Base-by-base conservation (phyloP, 1,140 invertebrate genomes). In the Drosophila saltans region DNA sequence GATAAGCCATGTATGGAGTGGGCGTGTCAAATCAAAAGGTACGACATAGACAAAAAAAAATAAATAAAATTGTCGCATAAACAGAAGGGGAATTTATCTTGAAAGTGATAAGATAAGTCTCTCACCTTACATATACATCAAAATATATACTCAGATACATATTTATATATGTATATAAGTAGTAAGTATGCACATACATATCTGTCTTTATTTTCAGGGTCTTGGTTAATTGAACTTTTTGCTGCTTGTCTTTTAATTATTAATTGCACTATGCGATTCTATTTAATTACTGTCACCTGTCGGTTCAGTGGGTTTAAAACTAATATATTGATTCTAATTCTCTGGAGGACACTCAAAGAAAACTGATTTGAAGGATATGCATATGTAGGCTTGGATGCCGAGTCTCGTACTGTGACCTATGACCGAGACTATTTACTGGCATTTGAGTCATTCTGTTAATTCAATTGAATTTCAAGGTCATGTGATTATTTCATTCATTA, bases 1-100 rank as follows among this genome's bases (percentile, higher is more conserved):
- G 81, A 84, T 84, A 43, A n/a, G 28, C 36, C 8, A 33, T 39
- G 58, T 75, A 33, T 74, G 63, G 16, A 11, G 60, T 70, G 56
- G 81, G 81, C 78, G 78, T 78, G 81, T 63, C 67, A 70, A 81
- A 81, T 81, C 66, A 81, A 73, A 70, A 61, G 63, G 45, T 57
- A 69, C 55, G 40, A 41, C 40, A 41, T 41, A 11, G 1, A 10
- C 40, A 41, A 43, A 43, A 43, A 43, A 48, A 24, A 58, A 36
- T 36, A 36, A 36, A 36, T 36, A 36, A 69, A 78, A 79, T 72
- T 72, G 77, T 73, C 76, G 72, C 80, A 80, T 79, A 83, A 66
- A 76, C 59, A 78, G 60, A 21, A 59, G 33, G 56, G 36, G 36
- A 59, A 59, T 59, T 36, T 59, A 59, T 40, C 57, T 59, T 21